Base-by-base conservation (phyloP, 2,113 vertebrate species). In the Cichladusa arquata region DNA sequence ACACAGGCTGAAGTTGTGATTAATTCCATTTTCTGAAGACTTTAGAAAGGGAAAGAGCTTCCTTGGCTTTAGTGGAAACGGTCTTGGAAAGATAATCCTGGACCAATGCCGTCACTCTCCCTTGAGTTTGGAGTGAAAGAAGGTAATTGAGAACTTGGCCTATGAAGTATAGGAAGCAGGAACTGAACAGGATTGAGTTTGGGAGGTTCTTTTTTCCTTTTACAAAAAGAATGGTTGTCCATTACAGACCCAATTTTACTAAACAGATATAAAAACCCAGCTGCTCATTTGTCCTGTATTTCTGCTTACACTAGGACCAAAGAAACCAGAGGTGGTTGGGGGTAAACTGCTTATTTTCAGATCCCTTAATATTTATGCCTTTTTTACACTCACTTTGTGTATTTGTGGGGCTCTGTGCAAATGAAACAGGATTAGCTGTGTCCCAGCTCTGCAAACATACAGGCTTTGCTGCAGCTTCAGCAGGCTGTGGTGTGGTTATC, bases 51-150 rank as follows among this genome's bases (percentile, higher is more conserved):
- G 50, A 40, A 84, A 62, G 0, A 13, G 85, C 28, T 78, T 34
- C 19, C 34, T 83, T 70, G 40, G 15, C 2, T 86, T 57, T 88
- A 79, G 38, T 17, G 29, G 23, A 72, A 70, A 80, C 29, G 12
- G 16, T 40, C 12, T 42, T 79, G 40, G 28, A 69, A 81, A 91
- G 34, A 66, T 38, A 77, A 61, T 54, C 53, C 48, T 87, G 57
- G 54, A 77, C 19, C 17, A 74, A 33, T 1, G 2, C 19, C 13
- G 4, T n/a, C 2, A 0, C 2, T 29, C 6, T 44, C 25, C 36
- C 31, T 87, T 42, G n/a, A 56, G 31, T 67, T 19, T 89, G 67
- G 28, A 61, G 19, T 29, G 24, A 60, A 11, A 13, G 40, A 69
- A 33, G 7, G 19, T 22, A 82, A 67, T 24, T 61, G 40, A 58